Evolutionary conservation across 2,888 invertebrate genomes (phyloP).

Genomic region (Cerastoderma edule): DNA sequence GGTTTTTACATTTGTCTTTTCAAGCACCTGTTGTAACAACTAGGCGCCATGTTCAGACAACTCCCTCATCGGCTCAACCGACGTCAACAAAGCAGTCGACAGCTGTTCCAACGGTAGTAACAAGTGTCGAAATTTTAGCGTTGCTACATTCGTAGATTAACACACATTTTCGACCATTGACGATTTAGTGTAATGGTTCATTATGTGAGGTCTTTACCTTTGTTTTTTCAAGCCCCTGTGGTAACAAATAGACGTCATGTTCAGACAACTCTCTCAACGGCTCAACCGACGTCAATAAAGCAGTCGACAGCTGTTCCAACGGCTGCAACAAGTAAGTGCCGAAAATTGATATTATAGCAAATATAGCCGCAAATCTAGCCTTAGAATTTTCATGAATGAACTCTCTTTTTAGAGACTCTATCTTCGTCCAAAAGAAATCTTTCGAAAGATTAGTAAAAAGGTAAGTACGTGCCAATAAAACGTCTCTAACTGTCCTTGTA

Average conservation of each 20-base stretch:
- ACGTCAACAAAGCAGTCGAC: background rate
- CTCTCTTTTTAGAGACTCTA: no score
- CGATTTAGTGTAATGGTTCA: no score
- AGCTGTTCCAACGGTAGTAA: background rate
- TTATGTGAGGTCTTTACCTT: no score
- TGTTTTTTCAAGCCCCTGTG: slow-evolving; percentile 8
- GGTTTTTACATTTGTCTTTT: background rate
- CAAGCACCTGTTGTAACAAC: slow-evolving; percentile 25
- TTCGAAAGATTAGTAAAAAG: no score
- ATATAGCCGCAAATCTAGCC: no score
- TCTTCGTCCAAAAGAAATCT: no score
- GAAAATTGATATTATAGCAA: no score
- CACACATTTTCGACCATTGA: no score
- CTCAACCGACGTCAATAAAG: background rate
- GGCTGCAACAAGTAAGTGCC: background rate
- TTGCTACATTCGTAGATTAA: background rate
- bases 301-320: background rate
- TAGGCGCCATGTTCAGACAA: background rate
- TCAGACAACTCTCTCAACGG: background rate
- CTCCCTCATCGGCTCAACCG: background rate
- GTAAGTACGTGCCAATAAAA: no score
- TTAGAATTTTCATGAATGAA: no score
- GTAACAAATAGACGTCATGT: slow-evolving; percentile 7
- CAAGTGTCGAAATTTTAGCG: background rate
- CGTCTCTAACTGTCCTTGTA: no score